A percentile compares a stretch with the other conserved stretches of the same genome.
Conservation (phyloP, 1,140 invertebrate genomes). For the Scaptomyza montana region DNA sequence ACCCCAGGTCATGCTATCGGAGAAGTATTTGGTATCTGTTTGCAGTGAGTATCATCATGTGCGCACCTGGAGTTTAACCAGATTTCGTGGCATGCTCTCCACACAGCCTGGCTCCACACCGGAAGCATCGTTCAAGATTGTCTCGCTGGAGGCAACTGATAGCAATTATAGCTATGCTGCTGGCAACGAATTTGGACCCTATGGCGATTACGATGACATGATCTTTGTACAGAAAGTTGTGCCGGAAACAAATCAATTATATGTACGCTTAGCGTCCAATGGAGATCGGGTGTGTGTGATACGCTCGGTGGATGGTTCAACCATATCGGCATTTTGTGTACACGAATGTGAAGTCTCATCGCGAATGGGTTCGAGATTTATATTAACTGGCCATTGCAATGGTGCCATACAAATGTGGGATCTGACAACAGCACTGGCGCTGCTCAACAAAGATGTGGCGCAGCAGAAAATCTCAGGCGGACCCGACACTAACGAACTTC, state of each 20-base stretch:
- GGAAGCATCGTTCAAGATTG: conserved; percentile 95
- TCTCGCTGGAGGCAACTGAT: conserved; percentile 88
- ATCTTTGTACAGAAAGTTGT: conserved; percentile 99
- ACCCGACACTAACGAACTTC: conserved; percentile 94
- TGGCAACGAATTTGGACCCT: conserved; percentile 96
- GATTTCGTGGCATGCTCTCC: conserved; percentile 98
- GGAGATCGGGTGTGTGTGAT: conserved; percentile 97
- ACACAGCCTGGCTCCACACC: conserved; percentile 98
- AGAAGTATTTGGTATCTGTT: conserved; percentile 98
- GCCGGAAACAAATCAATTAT: conserved; percentile 97
- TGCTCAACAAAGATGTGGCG: conserved; percentile 88
- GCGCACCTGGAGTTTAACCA: conserved; percentile 96
- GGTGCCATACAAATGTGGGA: conserved; percentile 99
- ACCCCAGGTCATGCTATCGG: conserved; percentile 94
- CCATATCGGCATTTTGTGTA: conserved; percentile 97
- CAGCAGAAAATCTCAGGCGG: conserved; percentile 89
- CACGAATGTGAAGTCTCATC: conserved; percentile 98
- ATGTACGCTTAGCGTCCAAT: conserved; percentile 96
- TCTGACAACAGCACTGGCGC: conserved; percentile 96
- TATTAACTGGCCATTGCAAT: conserved; percentile 97
- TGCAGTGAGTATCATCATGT: conserved; percentile 99
- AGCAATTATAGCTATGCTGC: conserved; percentile 90
- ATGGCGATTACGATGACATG: conserved; percentile 98
- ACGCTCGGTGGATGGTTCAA: conserved; percentile 96
- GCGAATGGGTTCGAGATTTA: conserved; percentile 95